Evolutionary conservation across 2,113 vertebrate genomes (phyloP).

Genomic region (Gnathonemus longibarbis): DNA sequence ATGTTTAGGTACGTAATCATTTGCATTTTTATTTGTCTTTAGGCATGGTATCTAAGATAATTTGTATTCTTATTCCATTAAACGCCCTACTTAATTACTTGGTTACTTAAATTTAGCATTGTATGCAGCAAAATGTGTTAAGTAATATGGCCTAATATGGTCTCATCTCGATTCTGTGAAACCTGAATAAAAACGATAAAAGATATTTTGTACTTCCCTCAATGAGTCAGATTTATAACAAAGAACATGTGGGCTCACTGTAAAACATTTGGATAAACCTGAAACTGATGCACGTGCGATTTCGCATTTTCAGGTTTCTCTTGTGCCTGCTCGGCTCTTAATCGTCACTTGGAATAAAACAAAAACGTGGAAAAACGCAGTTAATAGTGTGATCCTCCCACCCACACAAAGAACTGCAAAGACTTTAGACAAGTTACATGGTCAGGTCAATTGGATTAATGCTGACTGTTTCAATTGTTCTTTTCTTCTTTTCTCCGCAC

Average conservation of each 20-base stretch:
- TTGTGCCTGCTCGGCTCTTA: not conserved
- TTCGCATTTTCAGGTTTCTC: not conserved
- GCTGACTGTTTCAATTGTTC: not conserved
- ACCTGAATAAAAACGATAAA: too few relatives aligned
- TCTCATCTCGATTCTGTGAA: not conserved
- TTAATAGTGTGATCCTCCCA: not conserved
- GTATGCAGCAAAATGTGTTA: not conserved
- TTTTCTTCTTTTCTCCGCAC: not conserved
- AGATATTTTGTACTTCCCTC: not conserved
- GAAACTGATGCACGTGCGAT: not conserved
- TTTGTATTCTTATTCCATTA: not conserved
- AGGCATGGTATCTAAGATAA: not conserved
- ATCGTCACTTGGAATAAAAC: not conserved
- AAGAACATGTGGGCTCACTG: not conserved
- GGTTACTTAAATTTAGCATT: not conserved
- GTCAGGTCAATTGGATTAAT: not conserved
- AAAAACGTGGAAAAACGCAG: not conserved
- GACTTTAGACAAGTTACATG: not conserved
- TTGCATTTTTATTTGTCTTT: not conserved
- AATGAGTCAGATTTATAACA: not conserved
- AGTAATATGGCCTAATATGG: not conserved
- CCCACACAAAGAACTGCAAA: not conserved
- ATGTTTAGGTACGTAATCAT: not conserved
- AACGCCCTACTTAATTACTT: not conserved
- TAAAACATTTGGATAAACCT: not conserved